These are phyloP conservation scores for Eueides isabella DNA, from an alignment of 1,140 invertebrate genomes.

Conservation along the genomic window DNA sequence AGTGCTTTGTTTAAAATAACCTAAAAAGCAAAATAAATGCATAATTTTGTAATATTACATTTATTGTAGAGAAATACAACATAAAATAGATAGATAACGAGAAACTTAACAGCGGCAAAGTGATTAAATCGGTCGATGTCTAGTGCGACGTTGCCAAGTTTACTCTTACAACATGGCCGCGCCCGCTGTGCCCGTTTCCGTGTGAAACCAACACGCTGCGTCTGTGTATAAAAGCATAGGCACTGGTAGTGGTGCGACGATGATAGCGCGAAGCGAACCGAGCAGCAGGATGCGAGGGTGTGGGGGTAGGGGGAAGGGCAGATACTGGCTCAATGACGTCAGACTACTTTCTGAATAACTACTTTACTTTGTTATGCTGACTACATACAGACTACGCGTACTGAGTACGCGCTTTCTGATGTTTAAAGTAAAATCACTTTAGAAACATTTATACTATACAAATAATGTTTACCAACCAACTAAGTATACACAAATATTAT, in stretches of 20 bases:
- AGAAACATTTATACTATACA: not conserved
- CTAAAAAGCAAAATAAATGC: not conserved
- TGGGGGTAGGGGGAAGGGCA: slow-evolving; percentile 56
- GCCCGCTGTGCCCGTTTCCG: slow-evolving; percentile 76
- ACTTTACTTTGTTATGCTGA: slow-evolving; percentile 43
- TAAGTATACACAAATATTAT: not conserved
- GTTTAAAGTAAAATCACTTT: not conserved
- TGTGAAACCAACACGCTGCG: slow-evolving; percentile 76
- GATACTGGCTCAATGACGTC: slow-evolving; percentile 74
- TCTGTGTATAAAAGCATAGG: slow-evolving; percentile 62
- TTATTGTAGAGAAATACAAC: not conserved
- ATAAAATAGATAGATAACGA: slow-evolving; percentile 46
- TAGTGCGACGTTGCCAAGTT: slow-evolving; percentile 80
- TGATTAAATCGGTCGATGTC: slow-evolving; percentile 79
- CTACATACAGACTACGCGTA: slow-evolving; percentile 25
- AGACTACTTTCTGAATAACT: slow-evolving; percentile 75
- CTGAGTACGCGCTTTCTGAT: not conserved
- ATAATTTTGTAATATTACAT: not conserved
- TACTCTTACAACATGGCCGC: slow-evolving; percentile 79
- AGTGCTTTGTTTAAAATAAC: no score
- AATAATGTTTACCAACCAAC: not conserved
- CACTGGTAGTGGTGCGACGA: slow-evolving; percentile 67
- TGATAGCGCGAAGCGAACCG: slow-evolving; percentile 63
- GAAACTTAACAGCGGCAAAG: slow-evolving; percentile 48
- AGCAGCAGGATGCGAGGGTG: slow-evolving; percentile 55